phyloP scores from a whole-genome alignment of 2,888 invertebrate genomes.

The Hypercompe scribonia region DNA sequence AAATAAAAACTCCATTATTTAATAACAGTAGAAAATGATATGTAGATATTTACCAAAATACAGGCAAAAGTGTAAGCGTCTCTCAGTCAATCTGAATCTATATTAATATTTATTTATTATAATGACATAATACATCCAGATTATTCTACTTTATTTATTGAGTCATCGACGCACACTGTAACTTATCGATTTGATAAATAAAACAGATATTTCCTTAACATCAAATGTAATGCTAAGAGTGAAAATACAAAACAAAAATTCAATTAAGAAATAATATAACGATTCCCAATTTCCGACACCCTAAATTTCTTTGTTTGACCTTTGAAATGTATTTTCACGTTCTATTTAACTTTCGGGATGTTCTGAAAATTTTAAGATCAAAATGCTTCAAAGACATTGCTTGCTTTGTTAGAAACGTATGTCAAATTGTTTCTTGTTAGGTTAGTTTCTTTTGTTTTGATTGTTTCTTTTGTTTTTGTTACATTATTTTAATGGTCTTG shows the following conservation, averaged over 20 bases:
- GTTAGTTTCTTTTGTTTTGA: neutral
- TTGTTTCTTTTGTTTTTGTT: neutral
- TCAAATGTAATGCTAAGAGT: too few relatives aligned
- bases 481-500: too few relatives aligned
- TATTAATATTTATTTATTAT: too few relatives aligned
- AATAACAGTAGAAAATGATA: too few relatives aligned
- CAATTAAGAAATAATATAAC: neutral
- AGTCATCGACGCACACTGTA: too few relatives aligned
- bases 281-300: neutral
- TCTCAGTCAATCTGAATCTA: too few relatives aligned
- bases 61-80: too few relatives aligned
- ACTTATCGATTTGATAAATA: neutral
- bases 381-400: neutral
- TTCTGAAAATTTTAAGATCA: neutral
- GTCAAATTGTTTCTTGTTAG: neutral
- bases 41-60: too few relatives aligned
- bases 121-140: too few relatives aligned
- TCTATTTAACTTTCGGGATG: constrained; percentile 4
- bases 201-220: too few relatives aligned
- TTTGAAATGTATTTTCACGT: constrained; percentile 7
- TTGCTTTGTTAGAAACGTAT: neutral
- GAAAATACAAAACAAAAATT: neutral
- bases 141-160: too few relatives aligned
- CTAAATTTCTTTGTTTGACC: constrained; percentile 4
- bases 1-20: too few relatives aligned